Percentiles rank a stretch among this genome's conserved stretches.
phyloP scores from a whole-genome alignment of 1,140 invertebrate species.

The Ceratitis capitata region DNA sequence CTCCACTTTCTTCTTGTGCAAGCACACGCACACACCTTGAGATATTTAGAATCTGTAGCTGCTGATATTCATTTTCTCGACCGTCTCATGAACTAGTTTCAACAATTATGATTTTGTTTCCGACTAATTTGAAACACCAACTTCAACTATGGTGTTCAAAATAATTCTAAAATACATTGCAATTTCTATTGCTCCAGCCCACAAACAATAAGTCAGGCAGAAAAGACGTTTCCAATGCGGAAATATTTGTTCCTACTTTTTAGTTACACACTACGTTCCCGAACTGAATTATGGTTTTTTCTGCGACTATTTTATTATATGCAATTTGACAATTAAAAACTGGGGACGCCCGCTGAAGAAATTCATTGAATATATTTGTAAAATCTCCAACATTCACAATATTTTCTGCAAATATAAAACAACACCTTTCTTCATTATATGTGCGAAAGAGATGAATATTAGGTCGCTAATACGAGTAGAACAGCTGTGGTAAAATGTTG shows the following conservation, averaged over 20 bases:
- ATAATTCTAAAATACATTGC: not conserved
- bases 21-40: not conserved
- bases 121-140: not conserved
- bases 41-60: not conserved
- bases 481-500: not conserved
- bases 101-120: not conserved
- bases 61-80: not conserved
- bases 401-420: not conserved
- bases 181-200: not conserved
- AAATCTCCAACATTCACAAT: not conserved
- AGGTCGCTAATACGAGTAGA: not conserved
- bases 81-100: too few relatives aligned
- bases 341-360: not conserved
- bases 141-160: not conserved
- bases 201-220: too few relatives aligned
- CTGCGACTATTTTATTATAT: not conserved
- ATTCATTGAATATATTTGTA: conserved; percentile 25
- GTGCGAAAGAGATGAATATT: not conserved
- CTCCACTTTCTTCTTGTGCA: not conserved
- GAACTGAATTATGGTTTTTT: not conserved
- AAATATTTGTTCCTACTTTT: not conserved
- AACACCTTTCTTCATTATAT: not conserved
- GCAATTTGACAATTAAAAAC: not conserved
- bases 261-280: not conserved
- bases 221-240: not conserved